These are phyloP conservation scores for Hippocampus guttulatus DNA, from an alignment of 2,113 vertebrate genomes.

Conservation along the genomic window DNA sequence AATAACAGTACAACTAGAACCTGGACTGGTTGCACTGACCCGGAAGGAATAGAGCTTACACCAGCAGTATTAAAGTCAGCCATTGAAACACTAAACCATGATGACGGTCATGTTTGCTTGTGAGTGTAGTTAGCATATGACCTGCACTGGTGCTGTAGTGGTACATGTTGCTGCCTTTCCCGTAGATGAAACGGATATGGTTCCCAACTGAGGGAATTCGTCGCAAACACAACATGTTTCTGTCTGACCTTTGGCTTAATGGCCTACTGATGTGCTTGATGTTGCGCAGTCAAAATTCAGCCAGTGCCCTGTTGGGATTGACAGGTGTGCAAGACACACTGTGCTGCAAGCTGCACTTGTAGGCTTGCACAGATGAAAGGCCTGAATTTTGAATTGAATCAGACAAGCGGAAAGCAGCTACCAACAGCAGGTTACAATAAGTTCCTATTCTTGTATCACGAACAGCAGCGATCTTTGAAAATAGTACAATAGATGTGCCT, in stretches of 20 bases:
- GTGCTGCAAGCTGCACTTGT: neutral
- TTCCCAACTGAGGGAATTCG: neutral
- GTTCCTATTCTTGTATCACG: neutral
- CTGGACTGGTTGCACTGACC: too few relatives aligned
- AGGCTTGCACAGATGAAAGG: neutral
- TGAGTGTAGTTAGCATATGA: neutral
- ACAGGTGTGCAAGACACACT: neutral
- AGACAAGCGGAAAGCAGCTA: conserved; percentile 2
- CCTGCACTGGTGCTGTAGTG: too few relatives aligned
- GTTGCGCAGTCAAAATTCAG: neutral
- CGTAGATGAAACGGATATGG: too few relatives aligned
- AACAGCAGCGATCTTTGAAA: neutral
- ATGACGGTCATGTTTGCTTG: too few relatives aligned
- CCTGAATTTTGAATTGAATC: neutral
- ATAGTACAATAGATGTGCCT: neutral
- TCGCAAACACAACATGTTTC: neutral
- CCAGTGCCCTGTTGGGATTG: neutral
- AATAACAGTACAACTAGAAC: too few relatives aligned
- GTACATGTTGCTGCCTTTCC: too few relatives aligned
- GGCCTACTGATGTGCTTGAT: neutral
- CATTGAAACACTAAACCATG: too few relatives aligned
- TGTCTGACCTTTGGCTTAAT: neutral
- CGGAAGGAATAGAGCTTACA: too few relatives aligned
- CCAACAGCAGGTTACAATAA: neutral
- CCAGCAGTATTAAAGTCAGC: too few relatives aligned